Base-by-base conservation (phyloP, 2,888 invertebrate species). In the Zelleria hepariella region DNA sequence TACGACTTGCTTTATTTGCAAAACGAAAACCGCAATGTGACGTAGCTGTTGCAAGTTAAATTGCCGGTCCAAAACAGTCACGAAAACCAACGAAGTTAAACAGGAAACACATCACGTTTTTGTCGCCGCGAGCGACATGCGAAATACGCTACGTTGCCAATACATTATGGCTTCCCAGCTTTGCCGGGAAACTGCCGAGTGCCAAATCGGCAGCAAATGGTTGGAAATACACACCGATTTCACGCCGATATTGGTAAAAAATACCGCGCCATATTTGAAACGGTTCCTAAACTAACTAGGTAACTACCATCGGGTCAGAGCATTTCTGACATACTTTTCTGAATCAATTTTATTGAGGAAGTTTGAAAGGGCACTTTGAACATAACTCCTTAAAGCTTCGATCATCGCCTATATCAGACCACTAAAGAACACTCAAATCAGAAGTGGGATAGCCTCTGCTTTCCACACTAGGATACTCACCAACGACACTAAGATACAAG, bases 401-500 rank as follows among this genome's bases (percentile, higher is more conserved):
- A n/a, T n/a, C n/a, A n/a, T n/a, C n/a, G n/a, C n/a, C n/a, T n/a
- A n/a, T n/a, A n/a, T n/a, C n/a, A n/a, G n/a, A n/a, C n/a, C n/a
- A n/a, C n/a, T n/a, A n/a, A n/a, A n/a, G n/a, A n/a, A n/a, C n/a
- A n/a, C n/a, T n/a, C n/a, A n/a, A n/a, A n/a, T n/a, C n/a, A n/a
- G n/a, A n/a, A n/a, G n/a, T n/a, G n/a, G n/a, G n/a, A n/a, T n/a
- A n/a, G n/a, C n/a, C n/a, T n/a, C n/a, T n/a, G n/a, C n/a, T n/a
- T n/a, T n/a, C n/a, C n/a, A n/a, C n/a, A n/a, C n/a, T n/a, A n/a
- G 15, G 0, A 21, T 18, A 87, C 92, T 91, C 73, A 94, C 94
- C 94, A 73, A 93, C 93, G 67, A 94, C 94, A 67, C 90, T 88
- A 61, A 94, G 90, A 87, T 64, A 94, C 93, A 60, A 93, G 80